Conservation (phyloP, 2,888 invertebrate genomes). For the Drosophila anomalipes region DNA sequence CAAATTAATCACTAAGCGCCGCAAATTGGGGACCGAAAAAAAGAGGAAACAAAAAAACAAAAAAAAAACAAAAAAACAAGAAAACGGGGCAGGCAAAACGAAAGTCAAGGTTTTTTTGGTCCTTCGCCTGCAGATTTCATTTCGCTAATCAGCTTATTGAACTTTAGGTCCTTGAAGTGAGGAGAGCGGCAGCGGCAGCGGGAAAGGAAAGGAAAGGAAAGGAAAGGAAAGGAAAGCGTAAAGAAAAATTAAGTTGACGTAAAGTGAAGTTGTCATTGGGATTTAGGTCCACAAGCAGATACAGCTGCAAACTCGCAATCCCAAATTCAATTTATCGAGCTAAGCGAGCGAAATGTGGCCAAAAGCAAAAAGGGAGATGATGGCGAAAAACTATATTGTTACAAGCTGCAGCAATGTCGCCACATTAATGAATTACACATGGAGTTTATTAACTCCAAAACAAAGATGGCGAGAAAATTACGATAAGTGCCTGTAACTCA, state of each 20-base stretch:
- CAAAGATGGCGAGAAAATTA: conserved; percentile 1
- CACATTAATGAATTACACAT: conserved; percentile 61
- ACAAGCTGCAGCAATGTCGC: conserved; percentile 31
- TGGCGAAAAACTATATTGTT: conserved; percentile 2
- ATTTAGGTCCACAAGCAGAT: conserved; percentile 44
- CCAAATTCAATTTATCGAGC: conserved; percentile 64
- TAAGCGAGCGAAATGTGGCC: conserved; percentile 9
- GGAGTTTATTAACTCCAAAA: conserved; percentile 39
- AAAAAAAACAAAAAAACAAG: not conserved
- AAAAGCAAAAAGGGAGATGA: not conserved
- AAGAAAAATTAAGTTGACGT: conserved; percentile 42
- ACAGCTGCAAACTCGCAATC: conserved; percentile 56
- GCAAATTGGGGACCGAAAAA: conserved; percentile 42
- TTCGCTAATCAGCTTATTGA: conserved; percentile 79
- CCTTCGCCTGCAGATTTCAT: conserved; percentile 65
- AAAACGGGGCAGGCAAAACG: conserved; percentile 5
- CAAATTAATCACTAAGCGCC: conserved; percentile 71
- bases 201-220: conserved; percentile 8
- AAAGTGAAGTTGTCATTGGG: conserved; percentile 54
- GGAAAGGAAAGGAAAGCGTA: conserved; percentile 4
- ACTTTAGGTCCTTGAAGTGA: conserved; percentile 49
- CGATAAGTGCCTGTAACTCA: not conserved
- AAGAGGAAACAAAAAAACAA: not conserved
- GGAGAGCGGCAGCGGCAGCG: not conserved
- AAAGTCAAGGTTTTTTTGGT: conserved; percentile 37